phyloP scores from a whole-genome alignment of 2,797 vertebrate genomes.

The Zonotrichia albicollis region DNA sequence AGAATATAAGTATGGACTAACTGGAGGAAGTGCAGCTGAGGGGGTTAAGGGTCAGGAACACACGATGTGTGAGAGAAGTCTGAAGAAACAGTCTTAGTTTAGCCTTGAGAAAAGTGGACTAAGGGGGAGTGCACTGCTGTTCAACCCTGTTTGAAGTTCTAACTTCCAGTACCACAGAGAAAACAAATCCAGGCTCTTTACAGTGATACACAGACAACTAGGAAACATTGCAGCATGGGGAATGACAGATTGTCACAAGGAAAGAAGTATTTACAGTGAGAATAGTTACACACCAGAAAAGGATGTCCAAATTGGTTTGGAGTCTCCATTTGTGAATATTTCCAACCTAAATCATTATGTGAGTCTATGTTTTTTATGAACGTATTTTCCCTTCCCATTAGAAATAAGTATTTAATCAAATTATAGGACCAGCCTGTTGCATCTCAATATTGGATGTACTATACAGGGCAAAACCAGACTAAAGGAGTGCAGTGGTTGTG shows the following conservation, averaged over 20 bases:
- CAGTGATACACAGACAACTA: background rate
- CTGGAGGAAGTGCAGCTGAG: background rate
- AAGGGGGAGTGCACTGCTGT: background rate
- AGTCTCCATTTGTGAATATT: background rate
- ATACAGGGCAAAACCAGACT: background rate
- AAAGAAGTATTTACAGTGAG: background rate
- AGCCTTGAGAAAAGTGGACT: background rate
- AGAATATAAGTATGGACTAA: background rate
- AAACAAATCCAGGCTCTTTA: background rate
- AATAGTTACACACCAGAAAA: background rate
- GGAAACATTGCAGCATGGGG: background rate
- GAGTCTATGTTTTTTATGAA: background rate
- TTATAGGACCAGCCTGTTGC: background rate
- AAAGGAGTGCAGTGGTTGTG: background rate
- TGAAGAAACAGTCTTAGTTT: background rate
- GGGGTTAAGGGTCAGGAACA: background rate
- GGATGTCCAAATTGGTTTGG: background rate
- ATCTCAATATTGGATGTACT: background rate
- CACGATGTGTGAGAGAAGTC: background rate
- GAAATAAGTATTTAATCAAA: background rate
- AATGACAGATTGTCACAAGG: background rate
- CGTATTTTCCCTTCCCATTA: background rate
- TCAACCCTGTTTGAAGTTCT: background rate
- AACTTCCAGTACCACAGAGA: background rate
- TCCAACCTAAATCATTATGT: background rate